Evolutionary conservation across 1,140 invertebrate species (phyloP).

Genomic region (Bombus balteatus): DNA sequence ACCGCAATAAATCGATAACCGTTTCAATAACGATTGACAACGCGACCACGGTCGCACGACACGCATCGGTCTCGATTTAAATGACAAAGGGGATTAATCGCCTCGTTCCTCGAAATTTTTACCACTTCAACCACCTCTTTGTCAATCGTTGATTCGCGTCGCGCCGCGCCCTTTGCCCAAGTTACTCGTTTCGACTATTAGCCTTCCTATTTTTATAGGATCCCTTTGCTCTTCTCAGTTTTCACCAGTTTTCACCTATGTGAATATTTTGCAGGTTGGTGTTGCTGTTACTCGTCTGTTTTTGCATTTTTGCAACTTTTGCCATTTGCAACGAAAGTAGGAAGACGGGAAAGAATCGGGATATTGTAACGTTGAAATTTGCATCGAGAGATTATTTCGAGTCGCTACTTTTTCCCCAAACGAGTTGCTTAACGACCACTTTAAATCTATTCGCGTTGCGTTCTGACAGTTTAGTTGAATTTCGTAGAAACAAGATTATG

Average conservation of each 20-base stretch:
- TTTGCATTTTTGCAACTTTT: background rate
- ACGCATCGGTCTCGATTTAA: slow-evolving; percentile 65
- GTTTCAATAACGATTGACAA: slow-evolving; percentile 71
- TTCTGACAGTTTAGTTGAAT: background rate
- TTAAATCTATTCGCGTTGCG: slow-evolving; percentile 9
- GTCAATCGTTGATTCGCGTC: background rate
- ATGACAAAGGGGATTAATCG: slow-evolving; percentile 71
- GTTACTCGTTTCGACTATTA: too few species aligned
- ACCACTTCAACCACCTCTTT: slow-evolving; percentile 11
- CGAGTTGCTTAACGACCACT: slow-evolving; percentile 7
- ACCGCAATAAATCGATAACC: slow-evolving; percentile 67
- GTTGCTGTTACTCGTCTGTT: background rate
- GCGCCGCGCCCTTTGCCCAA: too few species aligned
- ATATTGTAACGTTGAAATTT: background rate
- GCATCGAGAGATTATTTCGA: background rate
- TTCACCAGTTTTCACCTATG: background rate
- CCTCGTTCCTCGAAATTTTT: slow-evolving; percentile 46
- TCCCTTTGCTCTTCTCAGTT: too few species aligned
- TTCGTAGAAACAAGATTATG: background rate
- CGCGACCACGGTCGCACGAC: slow-evolving; percentile 54
- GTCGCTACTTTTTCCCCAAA: background rate
- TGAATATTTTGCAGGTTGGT: slow-evolving; percentile 10
- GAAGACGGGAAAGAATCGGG: background rate
- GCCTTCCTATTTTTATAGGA: too few species aligned
- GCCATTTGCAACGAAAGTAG: background rate